Evolutionary conservation across 1,140 invertebrate species (phyloP).

Genomic region (Phthorimaea operculella): DNA sequence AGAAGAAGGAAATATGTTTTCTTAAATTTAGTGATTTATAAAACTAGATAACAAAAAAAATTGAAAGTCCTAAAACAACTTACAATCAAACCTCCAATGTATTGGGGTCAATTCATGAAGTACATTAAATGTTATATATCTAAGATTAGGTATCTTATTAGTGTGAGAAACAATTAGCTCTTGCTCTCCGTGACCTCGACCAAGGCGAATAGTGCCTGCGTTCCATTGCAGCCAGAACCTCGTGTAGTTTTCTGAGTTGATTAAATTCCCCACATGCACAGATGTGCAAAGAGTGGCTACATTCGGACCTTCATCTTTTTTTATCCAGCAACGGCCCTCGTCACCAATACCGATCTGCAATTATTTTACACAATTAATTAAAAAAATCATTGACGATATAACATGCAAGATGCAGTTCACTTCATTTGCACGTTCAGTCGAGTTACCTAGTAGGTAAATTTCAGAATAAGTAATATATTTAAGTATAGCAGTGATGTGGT

Average conservation of each 20-base stretch:
- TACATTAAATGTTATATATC: conserved; percentile 26
- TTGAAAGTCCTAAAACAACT: no score
- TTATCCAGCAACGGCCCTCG: conserved; percentile 15
- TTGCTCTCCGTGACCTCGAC: conserved; percentile 7
- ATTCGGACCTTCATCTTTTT: conserved; percentile 10
- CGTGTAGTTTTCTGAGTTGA: conserved; percentile 72
- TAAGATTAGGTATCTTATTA: conserved; percentile 15
- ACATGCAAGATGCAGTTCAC: no score
- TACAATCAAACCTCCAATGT: conserved; percentile 36
- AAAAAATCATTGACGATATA: no score
- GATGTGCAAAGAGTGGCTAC: conserved; percentile 57
- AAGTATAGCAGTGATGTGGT: no score
- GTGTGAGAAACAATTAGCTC: conserved; percentile 18
- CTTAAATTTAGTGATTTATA: no score
- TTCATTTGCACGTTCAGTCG: no score
- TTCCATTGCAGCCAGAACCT: conserved; percentile 82
- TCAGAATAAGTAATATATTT: no score
- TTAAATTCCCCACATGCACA: conserved; percentile 70
- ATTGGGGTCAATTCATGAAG: conserved; percentile 12
- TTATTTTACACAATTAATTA: no score
- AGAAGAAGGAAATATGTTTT: no score
- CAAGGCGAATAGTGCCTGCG: conserved; percentile 48
- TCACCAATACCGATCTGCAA: conserved; percentile 20
- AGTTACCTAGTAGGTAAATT: no score
- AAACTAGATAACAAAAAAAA: no score